phyloP scores from a whole-genome alignment of 2,888 invertebrate genomes.

The Abrostola triplasia region DNA sequence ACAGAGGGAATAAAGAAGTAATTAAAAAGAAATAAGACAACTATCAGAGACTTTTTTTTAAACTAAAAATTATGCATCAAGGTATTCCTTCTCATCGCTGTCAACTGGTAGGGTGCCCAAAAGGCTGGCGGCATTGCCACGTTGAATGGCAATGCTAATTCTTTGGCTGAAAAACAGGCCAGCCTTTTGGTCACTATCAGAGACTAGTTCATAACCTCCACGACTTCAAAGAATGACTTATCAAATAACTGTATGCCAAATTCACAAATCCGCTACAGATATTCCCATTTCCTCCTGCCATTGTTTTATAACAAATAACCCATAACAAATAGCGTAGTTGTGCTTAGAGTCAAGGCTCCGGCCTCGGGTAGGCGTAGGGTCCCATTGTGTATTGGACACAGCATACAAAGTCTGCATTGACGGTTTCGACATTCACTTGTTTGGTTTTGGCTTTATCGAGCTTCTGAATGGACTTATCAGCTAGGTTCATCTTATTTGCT shows the following conservation, averaged over 20 bases:
- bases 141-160: too few relatives aligned
- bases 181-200: too few relatives aligned
- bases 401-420: slow-evolving; percentile 26
- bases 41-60: too few relatives aligned
- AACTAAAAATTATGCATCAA: too few relatives aligned
- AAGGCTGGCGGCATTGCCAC: too few relatives aligned
- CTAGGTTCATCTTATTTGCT: not conserved
- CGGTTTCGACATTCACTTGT: slow-evolving; percentile 47
- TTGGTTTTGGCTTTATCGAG: slow-evolving; percentile 23
- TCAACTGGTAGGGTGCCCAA: too few relatives aligned
- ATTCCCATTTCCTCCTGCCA: slow-evolving; percentile 35
- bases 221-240: too few relatives aligned
- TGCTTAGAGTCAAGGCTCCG: slow-evolving; percentile 65
- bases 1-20: too few relatives aligned
- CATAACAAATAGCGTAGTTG: slow-evolving; percentile 42
- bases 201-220: too few relatives aligned
- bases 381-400: slow-evolving; percentile 65
- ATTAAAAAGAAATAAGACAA: too few relatives aligned
- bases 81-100: too few relatives aligned
- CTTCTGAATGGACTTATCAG: not conserved
- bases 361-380: slow-evolving; percentile 54
- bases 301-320: slow-evolving; percentile 49
- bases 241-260: not conserved
- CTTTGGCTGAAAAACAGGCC: too few relatives aligned
- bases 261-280: slow-evolving; percentile 5